Base-by-base conservation (phyloP, 2,888 invertebrate genomes). In the Syrista parreyssii region DNA sequence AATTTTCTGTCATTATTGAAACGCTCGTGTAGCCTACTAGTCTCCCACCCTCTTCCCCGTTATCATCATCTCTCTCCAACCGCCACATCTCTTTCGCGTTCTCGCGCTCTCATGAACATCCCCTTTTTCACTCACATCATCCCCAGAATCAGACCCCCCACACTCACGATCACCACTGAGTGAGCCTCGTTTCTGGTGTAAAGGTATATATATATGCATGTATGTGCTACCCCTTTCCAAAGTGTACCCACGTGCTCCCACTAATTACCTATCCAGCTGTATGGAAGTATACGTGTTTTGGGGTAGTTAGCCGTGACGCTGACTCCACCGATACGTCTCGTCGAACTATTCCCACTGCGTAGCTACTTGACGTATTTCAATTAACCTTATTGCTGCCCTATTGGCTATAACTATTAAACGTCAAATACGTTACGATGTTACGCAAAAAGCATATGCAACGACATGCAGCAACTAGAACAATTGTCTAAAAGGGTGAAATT, bases 291-390 rank as follows among this genome's bases (percentile, higher is more conserved):
- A 15, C 35, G 75, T 74, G 71, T 75, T 77, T 69, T 68, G 36
- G 40, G 36, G 74, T 78, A 35, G 77, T 73, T 55, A 68, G 75
- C 68, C 79, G 68, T 75, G 73, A 73, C 75, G 31, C 77, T 40
- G 73, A 31, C 73, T 71, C 34, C 78, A 23, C 55, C 55, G 55
- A 55, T 55, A 55, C 55, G 55, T 55, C 55, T 55, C 69, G 77
- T 80, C 80, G 80, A 86, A 88, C 84, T 86, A 87, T 87, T 87
- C 86, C 86, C 84, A 84, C 82, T 82, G 82, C 83, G 82, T 82
- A 80, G 86, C 86, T 85, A 88, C 86, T 88, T 87, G 88, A 88
- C 87, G 87, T 88, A 88, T 87, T 89, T 88, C 89, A 88, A 89
- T 89, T 88, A 88, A 89, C 88, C 88, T 88, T 87, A 89, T 89